A percentile compares a stretch with the other conserved stretches of the same genome.
Evolutionary conservation across 2,888 invertebrate species (phyloP).

Genomic region (Drosophila macrothrix): DNA sequence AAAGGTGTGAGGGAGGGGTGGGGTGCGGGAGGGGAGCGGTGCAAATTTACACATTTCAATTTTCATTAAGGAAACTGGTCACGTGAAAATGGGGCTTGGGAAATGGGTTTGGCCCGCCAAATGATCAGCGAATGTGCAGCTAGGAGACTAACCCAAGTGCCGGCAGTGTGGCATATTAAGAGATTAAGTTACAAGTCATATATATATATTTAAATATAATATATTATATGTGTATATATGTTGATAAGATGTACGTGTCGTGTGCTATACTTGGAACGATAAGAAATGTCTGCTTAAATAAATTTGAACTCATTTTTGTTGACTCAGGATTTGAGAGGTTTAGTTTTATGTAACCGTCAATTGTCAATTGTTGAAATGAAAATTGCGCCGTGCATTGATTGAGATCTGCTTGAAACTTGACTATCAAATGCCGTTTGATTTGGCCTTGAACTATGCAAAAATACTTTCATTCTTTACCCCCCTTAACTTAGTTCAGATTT

Average conservation of each 20-base stretch:
- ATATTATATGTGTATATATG: conserved; percentile 1
- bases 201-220: conserved; percentile 3
- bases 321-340: neutral
- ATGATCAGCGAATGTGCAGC: conserved; percentile 24
- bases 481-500: neutral
- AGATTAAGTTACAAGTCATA: neutral
- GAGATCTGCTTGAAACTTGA: conserved; percentile 8
- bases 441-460: conserved; percentile 47
- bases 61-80: conserved; percentile 40
- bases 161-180: conserved; percentile 32
- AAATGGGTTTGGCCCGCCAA: conserved; percentile 42
- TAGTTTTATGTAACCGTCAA: conserved; percentile 53
- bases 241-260: conserved; percentile 47
- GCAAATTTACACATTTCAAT: conserved; percentile 26
- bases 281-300: conserved; percentile 11
- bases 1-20: neutral
- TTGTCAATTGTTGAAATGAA: conserved; percentile 28
- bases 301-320: neutral
- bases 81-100: conserved; percentile 24
- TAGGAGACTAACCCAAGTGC: conserved; percentile 39
- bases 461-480: neutral
- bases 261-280: conserved; percentile 15
- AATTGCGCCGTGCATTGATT: conserved; percentile 3
- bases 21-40: too few species aligned
- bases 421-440: conserved; percentile 9